phyloP scores from a whole-genome alignment of 1,140 invertebrate species.

The Nasonia giraulti region DNA sequence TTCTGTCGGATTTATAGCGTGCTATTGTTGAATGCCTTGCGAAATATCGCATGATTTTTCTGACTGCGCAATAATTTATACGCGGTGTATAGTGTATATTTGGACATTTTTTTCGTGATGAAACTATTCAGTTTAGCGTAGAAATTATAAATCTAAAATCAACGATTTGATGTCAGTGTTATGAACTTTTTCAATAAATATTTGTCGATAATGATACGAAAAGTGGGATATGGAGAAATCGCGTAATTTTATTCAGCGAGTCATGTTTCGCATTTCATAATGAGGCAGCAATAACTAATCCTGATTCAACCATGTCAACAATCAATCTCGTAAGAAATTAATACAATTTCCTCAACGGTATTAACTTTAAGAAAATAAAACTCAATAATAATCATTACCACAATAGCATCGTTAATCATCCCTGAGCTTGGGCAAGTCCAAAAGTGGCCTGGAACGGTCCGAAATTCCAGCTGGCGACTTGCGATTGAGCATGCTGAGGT shows the following conservation, averaged over 20 bases:
- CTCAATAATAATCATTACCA: not conserved
- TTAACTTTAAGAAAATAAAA: not conserved
- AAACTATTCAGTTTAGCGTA: too few relatives aligned
- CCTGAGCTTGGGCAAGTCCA: slow-evolving; percentile 54
- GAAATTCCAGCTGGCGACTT: slow-evolving; percentile 61
- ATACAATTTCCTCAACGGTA: not conserved
- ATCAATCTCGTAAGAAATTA: too few relatives aligned
- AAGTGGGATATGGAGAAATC: too few relatives aligned
- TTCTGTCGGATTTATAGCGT: not conserved
- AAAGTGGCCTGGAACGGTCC: slow-evolving; percentile 63
- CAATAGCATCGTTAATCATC: not conserved
- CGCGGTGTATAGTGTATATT: too few relatives aligned
- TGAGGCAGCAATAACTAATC: slow-evolving; percentile 5
- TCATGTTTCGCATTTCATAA: too few relatives aligned
- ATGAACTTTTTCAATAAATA: too few relatives aligned
- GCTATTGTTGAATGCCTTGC: too few relatives aligned
- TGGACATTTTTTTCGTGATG: too few relatives aligned
- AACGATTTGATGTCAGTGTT: too few relatives aligned
- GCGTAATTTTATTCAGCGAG: too few relatives aligned
- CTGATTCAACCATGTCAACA: not conserved
- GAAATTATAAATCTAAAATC: too few relatives aligned
- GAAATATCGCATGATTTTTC: not conserved
- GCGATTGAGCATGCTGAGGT: slow-evolving; percentile 55
- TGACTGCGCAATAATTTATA: not conserved
- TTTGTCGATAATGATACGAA: too few relatives aligned